Base-by-base conservation (phyloP, 2,797 vertebrate species). In the Semotilus atromaculatus region DNA sequence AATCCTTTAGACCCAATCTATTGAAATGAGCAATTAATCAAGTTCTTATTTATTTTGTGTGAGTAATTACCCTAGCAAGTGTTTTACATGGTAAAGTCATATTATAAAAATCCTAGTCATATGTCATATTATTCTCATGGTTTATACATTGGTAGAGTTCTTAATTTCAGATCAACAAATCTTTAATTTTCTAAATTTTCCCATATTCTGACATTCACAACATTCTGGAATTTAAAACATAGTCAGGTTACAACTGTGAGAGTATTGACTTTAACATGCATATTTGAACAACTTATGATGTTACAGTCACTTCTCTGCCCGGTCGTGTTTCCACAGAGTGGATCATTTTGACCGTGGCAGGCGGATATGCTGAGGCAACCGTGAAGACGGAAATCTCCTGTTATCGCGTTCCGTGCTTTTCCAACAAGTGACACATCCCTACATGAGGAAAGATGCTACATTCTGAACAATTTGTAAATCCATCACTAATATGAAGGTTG, bases 381-480 rank as follows among this genome's bases (percentile, higher is more conserved):
- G 29, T 74, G 38, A 73, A 82, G 38, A 82, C 1, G 5, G 38
- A 80, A 68, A 43, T 29, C 38, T 64, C 38, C 5, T 31, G 19
- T 62, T 55, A 26, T 60, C 10, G 16, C 7, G 36, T 34, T 72
- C 7, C 29, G 21, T 82, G 70, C 55, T 62, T 62, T 82, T 72
- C 19, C 68, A 72, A 11, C 38, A 19, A 70, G 45, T 26, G 74
- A 60, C 74, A 38, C 14, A 2, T 68, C 10, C 43, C 19, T 31
- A 55, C 26, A 31, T 26, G 45, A 26, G 13, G 55, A 72, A 73
- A 58, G 34, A 71, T 21, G 18, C 7, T 29, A 51, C 7, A 23
- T 81, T 81, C 10, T 13, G 9, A 81, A 81, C 29, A 58, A n/a
- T 38, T 9, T 76, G 74, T 38, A 38, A 77, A 77, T 60, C 53